Base-by-base conservation (phyloP, 2,888 invertebrate genomes). In the Thecocarcelia acutangulata region DNA sequence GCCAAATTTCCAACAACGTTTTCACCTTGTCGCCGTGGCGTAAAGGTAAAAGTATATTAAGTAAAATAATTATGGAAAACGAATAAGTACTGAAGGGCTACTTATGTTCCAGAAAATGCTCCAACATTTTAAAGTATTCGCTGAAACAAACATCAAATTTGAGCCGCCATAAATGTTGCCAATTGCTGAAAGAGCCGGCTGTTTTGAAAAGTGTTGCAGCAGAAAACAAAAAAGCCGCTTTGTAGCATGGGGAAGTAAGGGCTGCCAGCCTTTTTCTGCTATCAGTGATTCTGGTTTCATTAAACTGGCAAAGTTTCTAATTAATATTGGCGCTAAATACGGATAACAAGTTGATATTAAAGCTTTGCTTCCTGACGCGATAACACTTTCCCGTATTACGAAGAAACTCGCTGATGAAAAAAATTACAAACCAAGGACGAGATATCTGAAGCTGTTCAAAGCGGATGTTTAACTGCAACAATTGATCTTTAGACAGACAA, bases 241-340 rank as follows among this genome's bases (percentile, higher is more conserved):
- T n/a, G n/a, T n/a, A n/a, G n/a, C n/a, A 59, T 24, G 24, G 24
- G 5, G 2, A 6, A 24, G 13, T 59, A 42, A 59, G 15, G 44
- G 44, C 24, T 59, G 59, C 8, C 42, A 24, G 17, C 28, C 46
- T 17, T 63, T 40, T 64, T 40, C 66, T 24, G 48, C 63, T 19
- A 48, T 64, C 19, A 48, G 48, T 24, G 80, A 75, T 37, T 58
- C 75, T 52, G 82, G 79, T 52, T 85, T 85, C 54, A 37, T 28
- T 21, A 69, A 64, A 12, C 37, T 84, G 44, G 77, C 69, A 15
- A 63, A 83, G 13, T 84, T 83, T 70, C 80, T 84, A 21, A 63
- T 84, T 3, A 78, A 84, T 52, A 76, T 85, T 70, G 80, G 83
- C 21, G 84, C 83, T 3, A 77, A n/a, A n/a, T n/a, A n/a, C n/a